Evolutionary conservation across 2,113 vertebrate genomes (phyloP), one percentile per base, ranked within the genome.

Genomic region (Sinocyclocheilus grahami): DNA sequence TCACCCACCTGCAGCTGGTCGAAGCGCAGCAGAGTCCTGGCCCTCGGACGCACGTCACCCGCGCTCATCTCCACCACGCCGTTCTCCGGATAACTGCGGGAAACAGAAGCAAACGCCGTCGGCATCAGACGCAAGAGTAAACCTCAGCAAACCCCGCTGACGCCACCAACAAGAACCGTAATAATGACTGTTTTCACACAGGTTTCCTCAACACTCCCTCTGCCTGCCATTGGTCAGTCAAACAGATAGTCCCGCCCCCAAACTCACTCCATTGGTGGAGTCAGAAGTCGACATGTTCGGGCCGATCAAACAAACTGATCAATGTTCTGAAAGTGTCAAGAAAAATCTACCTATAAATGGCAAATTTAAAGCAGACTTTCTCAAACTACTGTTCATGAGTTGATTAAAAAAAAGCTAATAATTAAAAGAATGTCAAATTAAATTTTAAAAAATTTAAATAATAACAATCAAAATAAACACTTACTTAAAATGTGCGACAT

Each of bases 71-170:
- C 95, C 92, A 99, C 93, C 86, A 96, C 93, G 24, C 98, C 98
- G 87, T 97, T 99, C 93, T 99, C 98, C 33, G 98, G 98, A 83
- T 99, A 99, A 90, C 98, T 99, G 83, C n/a, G 8, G 46, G 37
- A 13, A 67, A 18, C 2, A 11, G 18, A 30, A 9, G 27, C 22
- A 86, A n/a, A 67, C 6, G 33, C 9, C 30, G 30, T 33, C 10
- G 2, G 24, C 3, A 22, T 22, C 33, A 20, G 3, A 22, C 67
- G 10, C 1, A 1, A 37, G 16, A 71, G 20, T 20, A 1, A 69
- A 9, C 65, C 24, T 16, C 30, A 16, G 37, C 37, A 0, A 5
- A 4, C 5, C 4, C 20, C 27, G 2, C 1, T 14, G 33, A 69
- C 58, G 0, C 42, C 42, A 18, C 5, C 53, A 58, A 18, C 63